phyloP scores from a whole-genome alignment of 2,113 vertebrate genomes.

The Pseudopodoces humilis region DNA sequence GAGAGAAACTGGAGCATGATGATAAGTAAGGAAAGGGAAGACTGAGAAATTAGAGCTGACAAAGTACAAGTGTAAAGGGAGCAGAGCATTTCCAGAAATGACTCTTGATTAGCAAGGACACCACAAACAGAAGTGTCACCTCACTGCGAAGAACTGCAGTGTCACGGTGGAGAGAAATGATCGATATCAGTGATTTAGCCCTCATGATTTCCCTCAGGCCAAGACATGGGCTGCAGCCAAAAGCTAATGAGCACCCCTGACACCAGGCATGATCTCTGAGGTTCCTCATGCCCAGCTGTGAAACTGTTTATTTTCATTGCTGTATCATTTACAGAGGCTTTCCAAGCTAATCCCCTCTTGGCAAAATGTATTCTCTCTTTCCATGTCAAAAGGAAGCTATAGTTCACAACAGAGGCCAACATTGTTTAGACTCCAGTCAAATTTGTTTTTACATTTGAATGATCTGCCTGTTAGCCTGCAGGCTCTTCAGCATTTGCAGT shows the following conservation, averaged over 20 bases:
- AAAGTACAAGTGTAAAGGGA: not conserved
- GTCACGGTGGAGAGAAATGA: not conserved
- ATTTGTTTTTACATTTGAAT: constrained; percentile 54
- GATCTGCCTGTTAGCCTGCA: constrained; percentile 39
- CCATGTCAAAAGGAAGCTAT: constrained; percentile 15
- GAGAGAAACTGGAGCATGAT: not conserved
- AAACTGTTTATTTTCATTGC: constrained; percentile 28
- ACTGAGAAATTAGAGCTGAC: not conserved
- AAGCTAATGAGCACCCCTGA: constrained; percentile 8
- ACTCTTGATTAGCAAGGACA: not conserved
- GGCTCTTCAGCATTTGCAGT: constrained; percentile 11
- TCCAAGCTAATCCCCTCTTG: constrained; percentile 1
- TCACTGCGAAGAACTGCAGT: not conserved
- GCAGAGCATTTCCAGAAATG: not conserved
- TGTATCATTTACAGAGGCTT: constrained; percentile 51
- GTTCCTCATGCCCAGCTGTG: constrained; percentile 6
- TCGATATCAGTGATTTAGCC: not conserved
- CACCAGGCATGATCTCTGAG: not conserved
- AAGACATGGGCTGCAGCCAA: constrained; percentile 26
- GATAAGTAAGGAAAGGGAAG: not conserved
- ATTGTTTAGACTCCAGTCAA: constrained; percentile 61
- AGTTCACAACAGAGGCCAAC: constrained; percentile 11
- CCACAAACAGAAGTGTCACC: not conserved
- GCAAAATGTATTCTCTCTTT: constrained; percentile 23
- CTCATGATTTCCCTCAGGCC: not conserved